These are phyloP conservation scores for Ursus arctos DNA, from an alignment of 2,113 vertebrate species.

Conservation along the genomic window DNA sequence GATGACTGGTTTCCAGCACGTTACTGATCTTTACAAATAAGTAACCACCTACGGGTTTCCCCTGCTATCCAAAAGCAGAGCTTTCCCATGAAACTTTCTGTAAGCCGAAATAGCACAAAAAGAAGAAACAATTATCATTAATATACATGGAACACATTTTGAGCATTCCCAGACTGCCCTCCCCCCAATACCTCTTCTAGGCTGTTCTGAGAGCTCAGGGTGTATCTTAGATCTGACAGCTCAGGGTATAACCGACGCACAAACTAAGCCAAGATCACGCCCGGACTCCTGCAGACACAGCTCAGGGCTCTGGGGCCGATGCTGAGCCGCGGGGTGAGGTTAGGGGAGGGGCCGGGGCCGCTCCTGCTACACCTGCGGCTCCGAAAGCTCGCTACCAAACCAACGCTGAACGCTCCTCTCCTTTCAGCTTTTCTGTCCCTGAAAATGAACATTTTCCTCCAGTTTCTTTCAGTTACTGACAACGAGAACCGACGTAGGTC, in stretches of 20 bases:
- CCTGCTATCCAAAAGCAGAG: background rate
- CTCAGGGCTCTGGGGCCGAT: background rate
- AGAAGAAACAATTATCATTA: background rate
- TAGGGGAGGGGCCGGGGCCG: background rate
- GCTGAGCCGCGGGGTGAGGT: background rate
- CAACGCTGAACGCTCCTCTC: background rate
- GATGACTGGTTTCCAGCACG: background rate
- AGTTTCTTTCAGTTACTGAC: background rate
- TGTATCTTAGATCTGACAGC: background rate
- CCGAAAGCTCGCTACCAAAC: no score
- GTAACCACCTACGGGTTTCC: background rate
- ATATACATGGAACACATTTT: background rate
- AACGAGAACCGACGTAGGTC: background rate
- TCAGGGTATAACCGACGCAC: background rate
- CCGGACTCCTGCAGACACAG: background rate
- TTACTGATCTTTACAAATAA: background rate
- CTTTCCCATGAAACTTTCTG: background rate
- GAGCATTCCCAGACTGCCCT: background rate
- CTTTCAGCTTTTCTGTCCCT: background rate
- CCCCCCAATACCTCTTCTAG: background rate
- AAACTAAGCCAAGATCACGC: background rate
- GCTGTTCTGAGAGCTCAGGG: no score
- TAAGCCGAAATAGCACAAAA: background rate
- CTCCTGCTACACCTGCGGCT: background rate
- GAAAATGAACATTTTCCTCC: background rate